These are phyloP conservation scores for Eptesicus fuscus DNA, from an alignment of 2,113 vertebrate genomes.

Conservation along the genomic window DNA sequence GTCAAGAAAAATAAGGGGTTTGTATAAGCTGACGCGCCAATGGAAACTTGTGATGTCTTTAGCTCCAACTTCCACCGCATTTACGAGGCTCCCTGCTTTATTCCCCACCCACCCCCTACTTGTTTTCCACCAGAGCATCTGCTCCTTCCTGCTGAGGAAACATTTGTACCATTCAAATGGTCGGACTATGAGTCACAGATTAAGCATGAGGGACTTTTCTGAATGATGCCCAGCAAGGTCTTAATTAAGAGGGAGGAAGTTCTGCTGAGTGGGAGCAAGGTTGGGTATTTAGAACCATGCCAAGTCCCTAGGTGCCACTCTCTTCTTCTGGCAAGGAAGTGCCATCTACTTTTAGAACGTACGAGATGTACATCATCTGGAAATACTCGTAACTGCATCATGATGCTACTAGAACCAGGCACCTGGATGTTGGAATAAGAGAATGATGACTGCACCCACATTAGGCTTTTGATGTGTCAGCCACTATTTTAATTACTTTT, in stretches of 20 bases:
- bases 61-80: not conserved
- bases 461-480: not conserved
- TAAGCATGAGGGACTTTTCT: slow-evolving; percentile 30
- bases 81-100: not conserved
- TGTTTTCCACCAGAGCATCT: slow-evolving; percentile 47
- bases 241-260: slow-evolving; percentile 33
- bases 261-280: not conserved
- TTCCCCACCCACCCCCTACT: not conserved
- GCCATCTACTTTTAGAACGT: not conserved
- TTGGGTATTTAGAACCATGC: not conserved
- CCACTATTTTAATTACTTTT: not conserved
- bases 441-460: no score
- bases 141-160: slow-evolving; percentile 44
- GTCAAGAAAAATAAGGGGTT: not conserved
- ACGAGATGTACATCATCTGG: not conserved
- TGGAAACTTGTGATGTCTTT: not conserved
- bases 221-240: not conserved
- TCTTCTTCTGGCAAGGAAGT: not conserved
- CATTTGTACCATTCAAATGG: slow-evolving; percentile 22
- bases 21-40: not conserved
- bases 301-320: not conserved
- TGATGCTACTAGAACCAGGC: not conserved
- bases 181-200: slow-evolving; percentile 50
- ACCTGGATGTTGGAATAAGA: not conserved
- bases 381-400: not conserved